Conservation (phyloP, 2,888 invertebrate genomes). For the Agriopis leucophaearia region DNA sequence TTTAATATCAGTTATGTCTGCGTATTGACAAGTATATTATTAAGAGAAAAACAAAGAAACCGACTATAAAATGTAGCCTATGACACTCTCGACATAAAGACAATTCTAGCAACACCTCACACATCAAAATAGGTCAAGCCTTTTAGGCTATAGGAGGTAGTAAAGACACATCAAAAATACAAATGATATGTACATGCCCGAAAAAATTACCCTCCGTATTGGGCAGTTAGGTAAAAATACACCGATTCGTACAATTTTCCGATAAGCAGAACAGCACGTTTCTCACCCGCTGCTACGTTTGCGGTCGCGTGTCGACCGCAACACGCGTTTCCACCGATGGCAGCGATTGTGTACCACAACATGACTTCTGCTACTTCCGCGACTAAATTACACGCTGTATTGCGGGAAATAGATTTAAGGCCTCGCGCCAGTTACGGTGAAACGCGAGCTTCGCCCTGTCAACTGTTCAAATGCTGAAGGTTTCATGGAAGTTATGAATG, state of each 20-base stretch:
- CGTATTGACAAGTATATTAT: too few relatives aligned
- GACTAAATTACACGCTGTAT: constrained; percentile 71
- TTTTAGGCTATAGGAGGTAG: too few relatives aligned
- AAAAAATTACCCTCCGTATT: too few relatives aligned
- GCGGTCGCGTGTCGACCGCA: constrained; percentile 40
- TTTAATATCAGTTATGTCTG: too few relatives aligned
- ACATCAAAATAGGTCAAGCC: too few relatives aligned
- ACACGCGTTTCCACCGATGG: constrained; percentile 45
- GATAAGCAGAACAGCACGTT: constrained; percentile 35
- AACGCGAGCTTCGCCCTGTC: constrained; percentile 36
- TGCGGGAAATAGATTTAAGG: constrained; percentile 60
- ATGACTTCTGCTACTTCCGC: constrained; percentile 75
- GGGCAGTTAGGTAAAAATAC: not conserved
- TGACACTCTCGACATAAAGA: too few relatives aligned
- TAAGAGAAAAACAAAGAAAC: too few relatives aligned
- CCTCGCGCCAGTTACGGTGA: constrained; percentile 45
- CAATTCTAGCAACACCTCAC: too few relatives aligned
- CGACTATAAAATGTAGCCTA: too few relatives aligned
- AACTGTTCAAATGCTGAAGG: not conserved
- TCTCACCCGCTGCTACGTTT: constrained; percentile 5
- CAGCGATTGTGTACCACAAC: constrained; percentile 58
- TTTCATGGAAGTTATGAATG: not conserved
- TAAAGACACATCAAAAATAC: too few relatives aligned
- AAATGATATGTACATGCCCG: too few relatives aligned
- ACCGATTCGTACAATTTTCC: constrained; percentile 27